phyloP scores from a whole-genome alignment of 2,888 invertebrate species.

The Megastigmus dorsalis region DNA sequence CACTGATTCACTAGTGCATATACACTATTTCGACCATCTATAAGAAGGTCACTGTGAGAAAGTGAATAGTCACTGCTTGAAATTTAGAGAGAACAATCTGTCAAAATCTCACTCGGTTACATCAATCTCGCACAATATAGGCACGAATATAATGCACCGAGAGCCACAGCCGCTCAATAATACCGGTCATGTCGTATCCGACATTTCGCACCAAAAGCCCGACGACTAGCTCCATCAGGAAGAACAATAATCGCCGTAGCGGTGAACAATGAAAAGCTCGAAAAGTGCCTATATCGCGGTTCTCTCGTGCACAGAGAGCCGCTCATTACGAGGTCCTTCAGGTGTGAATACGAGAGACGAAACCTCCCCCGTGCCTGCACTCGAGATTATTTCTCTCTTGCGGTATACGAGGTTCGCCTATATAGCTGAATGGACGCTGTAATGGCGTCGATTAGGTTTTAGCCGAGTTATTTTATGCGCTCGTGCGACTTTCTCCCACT shows the following conservation, averaged over 20 bases:
- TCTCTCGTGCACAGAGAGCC: neutral
- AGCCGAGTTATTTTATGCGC: conserved; percentile 24
- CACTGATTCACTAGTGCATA: too few species aligned
- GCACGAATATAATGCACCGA: too few species aligned
- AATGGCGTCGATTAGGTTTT: conserved; percentile 42
- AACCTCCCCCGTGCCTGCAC: too few species aligned
- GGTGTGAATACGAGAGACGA: conserved; percentile 25
- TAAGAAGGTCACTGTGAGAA: too few species aligned
- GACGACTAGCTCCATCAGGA: neutral
- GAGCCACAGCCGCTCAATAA: too few species aligned
- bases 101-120: too few species aligned
- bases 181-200: too few species aligned
- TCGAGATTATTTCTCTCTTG: conserved; percentile 36
- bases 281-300: conserved; percentile 30
- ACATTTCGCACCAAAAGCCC: neutral
- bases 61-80: too few species aligned
- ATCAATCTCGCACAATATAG: too few species aligned
- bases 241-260: neutral
- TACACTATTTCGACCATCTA: too few species aligned
- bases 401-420: too few species aligned
- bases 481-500: neutral
- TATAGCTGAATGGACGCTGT: conserved; percentile 20
- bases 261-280: conserved; percentile 2
- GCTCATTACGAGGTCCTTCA: conserved; percentile 23
- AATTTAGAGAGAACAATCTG: too few species aligned